Evolutionary conservation across 92 coral and sea anemone species (phyloP), one percentile per base, ranked within the genome.

Genomic region (Palythoa caribaeorum): DNA sequence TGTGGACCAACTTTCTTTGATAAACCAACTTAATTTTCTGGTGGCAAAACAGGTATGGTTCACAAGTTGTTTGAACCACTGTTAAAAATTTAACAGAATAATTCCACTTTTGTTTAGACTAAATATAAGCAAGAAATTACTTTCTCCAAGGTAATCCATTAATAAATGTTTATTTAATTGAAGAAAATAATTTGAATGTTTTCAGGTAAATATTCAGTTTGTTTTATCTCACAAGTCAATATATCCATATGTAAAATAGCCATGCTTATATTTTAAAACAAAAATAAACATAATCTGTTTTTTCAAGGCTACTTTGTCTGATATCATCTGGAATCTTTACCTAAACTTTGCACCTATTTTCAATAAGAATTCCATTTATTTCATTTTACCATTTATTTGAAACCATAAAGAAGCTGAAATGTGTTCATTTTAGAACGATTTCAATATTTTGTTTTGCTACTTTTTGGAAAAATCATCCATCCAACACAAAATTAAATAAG

Each of bases 21-120:
- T 37, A 66, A 36, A 47, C 55, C 52, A 65, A 66, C 12, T 66
- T 47, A 11, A 70, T 68, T 80, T 44, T 81, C 86, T 81, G 86
- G 76, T 81, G 86, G 86, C 54, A 68, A 50, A 21, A 28, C 86
- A 66, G 86, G 86, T 81, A 10, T 6, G 21, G 37, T 81, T 47
- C 19, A 66, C 76, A 47, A 19, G 71, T 66, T 66, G 47, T 68
- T 0, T 21, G 20, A 81, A 78, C 19, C 53, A 39, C 76, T 44
- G 60, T 81, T 81, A 63, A 81, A 81, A 81, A 63, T 81, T 81
- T 66, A 66, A 65, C 16, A 66, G 57, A 5, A 20, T 68, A 21
- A 37, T n/a, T 68, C 55, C 44, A 6, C 13, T 8, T 2, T 81
- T 66, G 48, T 66, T 53, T 17, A 59, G 65, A 59, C 65, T 11